Evolutionary conservation across 2,113 vertebrate genomes (phyloP), one percentile per base, ranked within the genome.

Genomic region (Rhodinocichla rosea): DNA sequence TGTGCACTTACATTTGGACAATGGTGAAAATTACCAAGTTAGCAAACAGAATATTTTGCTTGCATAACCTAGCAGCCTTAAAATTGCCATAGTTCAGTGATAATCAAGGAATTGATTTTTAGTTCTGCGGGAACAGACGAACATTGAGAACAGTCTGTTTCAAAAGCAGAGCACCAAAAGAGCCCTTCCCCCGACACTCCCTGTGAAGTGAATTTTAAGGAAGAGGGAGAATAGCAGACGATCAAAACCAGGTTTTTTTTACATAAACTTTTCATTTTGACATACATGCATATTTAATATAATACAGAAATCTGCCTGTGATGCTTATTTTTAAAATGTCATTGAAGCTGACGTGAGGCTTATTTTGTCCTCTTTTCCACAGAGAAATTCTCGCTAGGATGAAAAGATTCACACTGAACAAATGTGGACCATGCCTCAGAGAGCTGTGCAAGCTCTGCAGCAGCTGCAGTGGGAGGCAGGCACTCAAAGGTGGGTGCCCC

Each of bases 181-280:
- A 81, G 6, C 39, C 26, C 22, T 76, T 90, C 68, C 60, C 39
- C 10, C 1, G 0, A 47, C 45, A 35, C 49, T 83, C 39, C 24
- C 45, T 28, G 69, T 32, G 30, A 65, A 64, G 28, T 26, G 37
- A 80, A 80, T 79, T 87, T 93, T 80, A 63, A 90, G 88, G 53
- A 59, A 89, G 87, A 88, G 3, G 2, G 37, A 65, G 26, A 80
- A 67, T 13, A 83, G 32, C 39, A 90, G 45, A 89, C 1, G 16
- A 81, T 80, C 47, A 84, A 83, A 95, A 89, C 45, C 5, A 5
- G 0, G 2, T 4, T 74, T 4, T 74, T 80, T 93, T 44, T 53
- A 39, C 55, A 77, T 93, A 88, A 85, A 77, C 77, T 83, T 96
- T 92, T 95, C 39, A 70, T 90, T 87, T 94, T 94, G 76, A 90